phyloP scores from a whole-genome alignment of 2,113 vertebrate species.

The Saimiri boliviensis region DNA sequence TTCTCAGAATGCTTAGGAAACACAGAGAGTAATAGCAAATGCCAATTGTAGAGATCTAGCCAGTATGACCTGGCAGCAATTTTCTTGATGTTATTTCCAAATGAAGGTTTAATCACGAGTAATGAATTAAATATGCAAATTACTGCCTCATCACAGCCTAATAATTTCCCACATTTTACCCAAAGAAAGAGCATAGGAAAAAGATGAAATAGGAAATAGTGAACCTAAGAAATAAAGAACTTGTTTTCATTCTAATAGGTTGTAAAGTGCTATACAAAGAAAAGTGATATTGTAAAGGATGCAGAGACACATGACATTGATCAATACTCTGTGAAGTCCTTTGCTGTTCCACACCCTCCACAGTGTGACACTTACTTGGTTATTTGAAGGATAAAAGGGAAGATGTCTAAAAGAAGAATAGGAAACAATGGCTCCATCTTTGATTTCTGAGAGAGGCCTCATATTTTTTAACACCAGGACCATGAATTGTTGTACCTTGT shows the following conservation, averaged over 20 bases:
- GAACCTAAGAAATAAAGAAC: not conserved
- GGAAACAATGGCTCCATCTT: not conserved
- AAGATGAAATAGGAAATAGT: not conserved
- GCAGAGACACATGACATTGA: not conserved
- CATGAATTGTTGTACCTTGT: not conserved
- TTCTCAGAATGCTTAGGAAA: not conserved
- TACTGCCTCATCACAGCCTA: not conserved
- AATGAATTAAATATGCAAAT: slow-evolving; percentile 24
- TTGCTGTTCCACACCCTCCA: not conserved
- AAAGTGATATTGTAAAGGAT: not conserved
- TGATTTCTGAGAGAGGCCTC: not conserved
- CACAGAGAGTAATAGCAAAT: not conserved
- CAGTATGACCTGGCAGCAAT: not conserved
- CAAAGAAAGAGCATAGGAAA: not conserved
- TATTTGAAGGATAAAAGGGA: not conserved
- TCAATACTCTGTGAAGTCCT: not conserved
- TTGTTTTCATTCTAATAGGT: not conserved
- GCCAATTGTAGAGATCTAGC: not conserved
- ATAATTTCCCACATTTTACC: not conserved
- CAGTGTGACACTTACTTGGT: not conserved
- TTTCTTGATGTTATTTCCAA: not conserved
- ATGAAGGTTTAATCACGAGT: not conserved
- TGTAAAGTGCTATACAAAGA: not conserved
- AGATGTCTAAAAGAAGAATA: not conserved
- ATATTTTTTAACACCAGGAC: not conserved